Conservation (phyloP, 2,797 vertebrate genomes). For the Gambelia wislizenii region DNA sequence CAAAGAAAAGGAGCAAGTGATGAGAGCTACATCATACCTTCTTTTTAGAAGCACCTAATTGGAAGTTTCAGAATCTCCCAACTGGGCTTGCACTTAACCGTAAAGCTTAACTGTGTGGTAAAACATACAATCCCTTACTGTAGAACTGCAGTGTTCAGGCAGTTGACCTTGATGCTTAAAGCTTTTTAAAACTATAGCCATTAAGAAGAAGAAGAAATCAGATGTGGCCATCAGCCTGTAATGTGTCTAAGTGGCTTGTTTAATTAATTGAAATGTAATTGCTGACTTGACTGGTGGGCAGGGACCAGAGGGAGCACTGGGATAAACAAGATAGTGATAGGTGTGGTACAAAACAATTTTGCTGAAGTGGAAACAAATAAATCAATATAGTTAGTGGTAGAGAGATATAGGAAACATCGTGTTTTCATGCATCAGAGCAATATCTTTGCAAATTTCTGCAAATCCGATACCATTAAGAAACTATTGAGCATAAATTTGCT, state of each 20-base stretch:
- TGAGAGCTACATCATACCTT: neutral
- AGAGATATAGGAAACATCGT: slow-evolving; percentile 28
- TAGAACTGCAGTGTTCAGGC: neutral
- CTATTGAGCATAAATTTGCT: slow-evolving; percentile 29
- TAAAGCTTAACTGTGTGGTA: neutral
- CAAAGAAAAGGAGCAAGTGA: neutral
- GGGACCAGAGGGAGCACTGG: neutral
- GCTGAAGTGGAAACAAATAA: slow-evolving; percentile 59
- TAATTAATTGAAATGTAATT: slow-evolving; percentile 38
- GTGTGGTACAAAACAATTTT: slow-evolving; percentile 39
- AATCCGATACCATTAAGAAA: slow-evolving; percentile 45
- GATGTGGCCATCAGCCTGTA: slow-evolving; percentile 5
- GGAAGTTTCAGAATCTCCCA: slow-evolving; percentile 12
- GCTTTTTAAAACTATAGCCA: slow-evolving; percentile 22
- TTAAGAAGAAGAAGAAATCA: neutral
- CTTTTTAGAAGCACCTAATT: neutral
- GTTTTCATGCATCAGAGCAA: slow-evolving; percentile 45
- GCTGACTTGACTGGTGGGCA: slow-evolving; percentile 17
- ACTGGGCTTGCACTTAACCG: neutral
- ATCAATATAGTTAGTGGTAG: slow-evolving; percentile 40
- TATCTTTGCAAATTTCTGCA: slow-evolving; percentile 45
- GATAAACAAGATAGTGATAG: slow-evolving; percentile 36
- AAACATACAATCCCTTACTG: neutral
- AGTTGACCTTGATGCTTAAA: neutral
- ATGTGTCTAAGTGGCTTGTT: slow-evolving; percentile 24